Evolutionary conservation across 2,113 vertebrate species (phyloP), one percentile per base, ranked within the genome.

Genomic region (Sinocyclocheilus rhinocerous): DNA sequence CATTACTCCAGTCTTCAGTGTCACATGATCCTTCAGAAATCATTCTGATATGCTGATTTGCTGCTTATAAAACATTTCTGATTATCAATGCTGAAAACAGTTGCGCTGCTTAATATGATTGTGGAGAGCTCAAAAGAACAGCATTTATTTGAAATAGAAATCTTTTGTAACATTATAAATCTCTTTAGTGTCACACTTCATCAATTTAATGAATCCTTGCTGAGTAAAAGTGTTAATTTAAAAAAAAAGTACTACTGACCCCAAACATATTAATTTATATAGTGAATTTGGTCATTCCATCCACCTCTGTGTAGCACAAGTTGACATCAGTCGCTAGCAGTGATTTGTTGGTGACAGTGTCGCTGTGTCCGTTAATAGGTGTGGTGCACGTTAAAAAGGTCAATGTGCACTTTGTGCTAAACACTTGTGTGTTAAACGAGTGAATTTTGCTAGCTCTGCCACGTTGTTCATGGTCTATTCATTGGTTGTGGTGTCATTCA

Each of bases 331-430:
- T 16, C 57, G 6, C 20, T n/a, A 3, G n/a, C 9, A 20, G 78
- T 11, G 78, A 26, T 29, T 81, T 48, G 78, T 26, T 65, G 10
- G n/a, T 81, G 22, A 65, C 63, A 65, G 59, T 6, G 15, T 1
- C 15, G 59, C 20, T 39, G 77, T 79, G 10, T 80, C 77, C 13
- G 57, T 65, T 67, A 29, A 24, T 29, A 70, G 81, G 81, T 50
- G 45, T 70, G 65, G 45, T 33, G 18, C 6, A 10, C 11, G 11
- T 65, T 52, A 83, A 22, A 83, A 70, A 83, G 81, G 81, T 83
- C 81, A 83, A 55, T 83, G 81, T 70, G 65, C 65, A 83, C 81
- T 70, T 81, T 81, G 57, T 61, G 20, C 22, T 79, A 13, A n/a
- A 61, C 77, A 42, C 55, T 79, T 61, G 33, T 82, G 22, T 82